A percentile compares a stretch with the other conserved stretches of the same genome.
Conservation (phyloP, 1,140 invertebrate genomes). For the Ditylenchus dipsaci region DNA sequence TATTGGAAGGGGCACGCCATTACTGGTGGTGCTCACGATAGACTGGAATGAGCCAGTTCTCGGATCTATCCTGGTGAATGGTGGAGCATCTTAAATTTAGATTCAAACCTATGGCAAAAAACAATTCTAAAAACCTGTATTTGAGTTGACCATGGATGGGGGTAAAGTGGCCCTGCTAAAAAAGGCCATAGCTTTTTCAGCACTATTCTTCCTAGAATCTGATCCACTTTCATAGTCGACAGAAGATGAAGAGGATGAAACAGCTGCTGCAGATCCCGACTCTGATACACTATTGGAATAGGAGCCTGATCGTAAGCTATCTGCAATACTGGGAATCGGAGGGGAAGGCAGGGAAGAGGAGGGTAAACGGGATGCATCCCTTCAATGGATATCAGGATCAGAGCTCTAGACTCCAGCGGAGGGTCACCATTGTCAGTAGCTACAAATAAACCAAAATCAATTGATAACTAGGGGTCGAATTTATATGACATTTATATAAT, state of each 20-base stretch:
- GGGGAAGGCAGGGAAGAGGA: conserved; percentile 7
- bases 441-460: conserved; percentile 11
- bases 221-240: neutral
- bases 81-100: neutral
- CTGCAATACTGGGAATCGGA: neutral
- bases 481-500: too few species aligned
- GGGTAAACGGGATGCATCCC: conserved; percentile 14
- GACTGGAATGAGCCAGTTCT: neutral
- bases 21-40: too few species aligned
- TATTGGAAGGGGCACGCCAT: too few species aligned
- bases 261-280: neutral
- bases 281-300: neutral
- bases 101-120: neutral
- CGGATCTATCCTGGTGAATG: conserved; percentile 15
- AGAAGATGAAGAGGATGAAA: neutral
- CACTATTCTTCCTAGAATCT: neutral
- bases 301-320: neutral
- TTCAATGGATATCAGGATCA: conserved; percentile 40
- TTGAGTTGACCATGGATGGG: neutral
- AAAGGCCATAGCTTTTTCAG: neutral
- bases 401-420: conserved; percentile 43
- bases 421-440: conserved; percentile 53
- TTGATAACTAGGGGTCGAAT: too few species aligned
- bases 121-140: neutral
- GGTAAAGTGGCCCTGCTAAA: neutral